phyloP scores from a whole-genome alignment of 2,888 invertebrate species.

The Leucophenga montana region DNA sequence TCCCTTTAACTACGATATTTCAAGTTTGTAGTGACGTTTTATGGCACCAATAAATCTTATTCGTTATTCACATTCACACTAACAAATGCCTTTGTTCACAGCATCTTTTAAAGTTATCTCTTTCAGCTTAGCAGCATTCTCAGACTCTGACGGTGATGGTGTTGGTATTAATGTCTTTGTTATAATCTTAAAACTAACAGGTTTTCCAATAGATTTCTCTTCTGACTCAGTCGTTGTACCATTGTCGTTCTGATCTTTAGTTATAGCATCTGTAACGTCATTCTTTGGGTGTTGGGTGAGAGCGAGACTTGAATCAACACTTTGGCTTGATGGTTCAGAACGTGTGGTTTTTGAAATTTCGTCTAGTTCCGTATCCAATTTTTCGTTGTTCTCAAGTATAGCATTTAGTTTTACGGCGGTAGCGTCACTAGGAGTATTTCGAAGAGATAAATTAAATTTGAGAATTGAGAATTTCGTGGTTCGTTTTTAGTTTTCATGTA shows the following conservation, averaged over 20 bases:
- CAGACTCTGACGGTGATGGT: slow-evolving; percentile 36
- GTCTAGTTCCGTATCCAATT: neutral
- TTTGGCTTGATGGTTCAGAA: too few relatives aligned
- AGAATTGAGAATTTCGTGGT: neutral
- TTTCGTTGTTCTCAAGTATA: neutral
- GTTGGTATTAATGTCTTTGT: slow-evolving; percentile 53
- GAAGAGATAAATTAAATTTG: neutral
- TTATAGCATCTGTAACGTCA: neutral
- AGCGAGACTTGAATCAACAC: neutral
- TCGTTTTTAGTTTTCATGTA: neutral
- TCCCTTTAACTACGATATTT: too few relatives aligned
- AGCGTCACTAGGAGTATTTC: neutral
- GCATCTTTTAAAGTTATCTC: neutral
- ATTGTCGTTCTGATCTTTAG: neutral
- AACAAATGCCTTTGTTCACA: neutral
- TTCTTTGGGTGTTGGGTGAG: neutral
- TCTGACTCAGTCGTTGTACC: neutral
- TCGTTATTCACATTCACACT: too few relatives aligned
- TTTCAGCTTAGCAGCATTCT: slow-evolving; percentile 12
- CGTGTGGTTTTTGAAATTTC: too few relatives aligned
- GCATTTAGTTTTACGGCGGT: neutral
- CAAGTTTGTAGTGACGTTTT: slow-evolving; percentile 6
- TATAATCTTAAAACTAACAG: slow-evolving; percentile 63
- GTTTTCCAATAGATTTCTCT: slow-evolving; percentile 47
- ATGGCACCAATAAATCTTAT: slow-evolving; percentile 7